Base-by-base conservation (phyloP, 2,113 vertebrate genomes). In the Semnopithecus entellus region DNA sequence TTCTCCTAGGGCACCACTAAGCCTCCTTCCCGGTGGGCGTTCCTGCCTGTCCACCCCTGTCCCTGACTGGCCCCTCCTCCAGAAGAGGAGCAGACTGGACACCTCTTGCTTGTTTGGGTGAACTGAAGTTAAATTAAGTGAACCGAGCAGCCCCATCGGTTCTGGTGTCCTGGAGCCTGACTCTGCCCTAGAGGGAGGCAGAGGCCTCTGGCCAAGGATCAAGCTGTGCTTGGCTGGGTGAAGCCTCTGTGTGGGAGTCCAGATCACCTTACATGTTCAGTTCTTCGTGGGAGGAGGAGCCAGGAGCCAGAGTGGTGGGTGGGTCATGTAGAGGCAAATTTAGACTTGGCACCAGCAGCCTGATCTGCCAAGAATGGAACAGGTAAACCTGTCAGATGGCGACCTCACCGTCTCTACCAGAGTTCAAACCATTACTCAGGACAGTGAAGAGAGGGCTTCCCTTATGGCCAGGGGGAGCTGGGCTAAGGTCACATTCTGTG, bases 391-490 rank as follows among this genome's bases (percentile, higher is more conserved):
- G 73, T 13, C 2, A 2, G 45, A 1, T 22, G 3, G 8, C 43
- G 66, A 91, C 57, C 40, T 48, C 68, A 73, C 30, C 1, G 0
- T 27, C 22, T 84, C 82, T 57, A 2, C 2, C 13, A n/a, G 64
- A 13, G 2, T 55, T 66, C 55, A 72, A 38, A 40, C 32, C n/a
- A 23, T 43, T n/a, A 61, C 57, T 45, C n/a, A 45, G 43, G 45
- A 59, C 40, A n/a, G 35, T 7, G 17, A 70, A 40, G 72, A 38
- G 70, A 43, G 61, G 40, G 38, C 30, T 40, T 75, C 22, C 23
- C 23, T 22, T 23, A 22, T 40, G 18, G 35, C 35, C 0, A 1
- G 5, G 32, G 30, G 3, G 61, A 4, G 9, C 5, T 23, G 10
- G 52, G 48, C 43, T 52, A 8, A 85, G 52, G 23, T 38, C 38